These are phyloP conservation scores for Sarcophaga peregrina DNA, from an alignment of 1,140 invertebrate species.

Conservation along the genomic window DNA sequence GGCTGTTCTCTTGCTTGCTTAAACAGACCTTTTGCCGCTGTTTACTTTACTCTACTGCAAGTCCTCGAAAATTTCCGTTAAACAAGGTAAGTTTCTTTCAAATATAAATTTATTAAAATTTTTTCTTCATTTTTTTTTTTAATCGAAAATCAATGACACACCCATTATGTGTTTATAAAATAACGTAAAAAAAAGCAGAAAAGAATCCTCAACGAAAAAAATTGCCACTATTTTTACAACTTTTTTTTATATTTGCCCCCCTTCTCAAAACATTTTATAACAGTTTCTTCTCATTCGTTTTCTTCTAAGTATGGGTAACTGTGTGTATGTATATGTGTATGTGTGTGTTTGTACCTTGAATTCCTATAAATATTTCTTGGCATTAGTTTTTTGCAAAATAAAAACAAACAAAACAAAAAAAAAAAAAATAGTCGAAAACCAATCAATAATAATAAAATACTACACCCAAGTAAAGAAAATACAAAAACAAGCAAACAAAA, in stretches of 20 bases:
- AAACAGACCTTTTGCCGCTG: no score
- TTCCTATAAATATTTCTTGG: conserved; percentile 22
- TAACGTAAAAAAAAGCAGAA: neutral
- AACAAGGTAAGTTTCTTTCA: no score
- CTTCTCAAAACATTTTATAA: neutral
- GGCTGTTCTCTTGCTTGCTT: no score
- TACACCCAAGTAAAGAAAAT: no score
- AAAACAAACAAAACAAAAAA: neutral
- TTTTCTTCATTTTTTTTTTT: no score
- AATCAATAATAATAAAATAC: conserved; percentile 18
- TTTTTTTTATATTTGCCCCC: no score
- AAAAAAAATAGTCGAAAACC: neutral
- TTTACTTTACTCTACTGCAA: no score
- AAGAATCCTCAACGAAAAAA: neutral
- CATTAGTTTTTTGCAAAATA: neutral
- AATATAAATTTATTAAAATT: no score
- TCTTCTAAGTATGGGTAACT: neutral
- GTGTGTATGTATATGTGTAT: neutral
- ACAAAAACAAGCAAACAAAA: no score
- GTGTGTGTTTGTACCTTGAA: neutral
- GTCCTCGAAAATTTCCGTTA: no score
- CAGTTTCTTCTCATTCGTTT: neutral
- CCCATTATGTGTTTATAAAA: conserved; percentile 18
- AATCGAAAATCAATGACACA: neutral
- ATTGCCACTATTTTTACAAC: neutral